Evolutionary conservation across 2,888 invertebrate species (phyloP).

Genomic region (Trisateles emortualis): DNA sequence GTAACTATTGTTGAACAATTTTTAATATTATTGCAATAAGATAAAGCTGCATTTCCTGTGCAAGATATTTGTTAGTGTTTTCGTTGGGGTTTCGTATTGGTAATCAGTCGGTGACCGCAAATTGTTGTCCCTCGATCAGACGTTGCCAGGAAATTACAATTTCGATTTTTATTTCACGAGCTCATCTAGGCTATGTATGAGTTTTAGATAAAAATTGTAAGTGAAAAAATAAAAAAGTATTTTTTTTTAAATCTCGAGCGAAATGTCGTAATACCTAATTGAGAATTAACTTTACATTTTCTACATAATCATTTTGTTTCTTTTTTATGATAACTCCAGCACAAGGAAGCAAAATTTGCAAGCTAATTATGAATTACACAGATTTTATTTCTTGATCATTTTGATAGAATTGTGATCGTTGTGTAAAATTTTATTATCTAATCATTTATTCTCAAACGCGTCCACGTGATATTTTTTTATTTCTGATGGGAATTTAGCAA

Average conservation of each 20-base stretch:
- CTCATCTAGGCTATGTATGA: slow-evolving; percentile 59
- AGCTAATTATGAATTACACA: too few species aligned
- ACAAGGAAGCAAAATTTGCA: too few species aligned
- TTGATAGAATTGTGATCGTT: too few species aligned
- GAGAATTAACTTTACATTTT: background rate
- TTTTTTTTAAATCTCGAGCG: background rate
- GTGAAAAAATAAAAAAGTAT: background rate
- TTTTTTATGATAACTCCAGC: too few species aligned
- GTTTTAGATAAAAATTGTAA: slow-evolving; percentile 43
- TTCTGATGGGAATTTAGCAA: too few species aligned
- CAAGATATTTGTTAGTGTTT: slow-evolving; percentile 54
- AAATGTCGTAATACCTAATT: background rate
- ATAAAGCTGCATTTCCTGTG: slow-evolving; percentile 49
- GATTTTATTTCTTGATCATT: too few species aligned
- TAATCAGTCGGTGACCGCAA: slow-evolving; percentile 86
- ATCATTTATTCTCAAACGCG: too few species aligned
- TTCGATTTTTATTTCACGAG: slow-evolving; percentile 83
- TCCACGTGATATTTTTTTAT: too few species aligned
- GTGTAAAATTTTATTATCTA: too few species aligned
- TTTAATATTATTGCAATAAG: slow-evolving; percentile 22
- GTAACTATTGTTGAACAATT: slow-evolving; percentile 19
- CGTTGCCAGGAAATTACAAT: slow-evolving; percentile 85
- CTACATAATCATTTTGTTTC: too few species aligned
- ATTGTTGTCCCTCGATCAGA: slow-evolving; percentile 86
- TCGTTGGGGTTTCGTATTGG: slow-evolving; percentile 73